Evolutionary conservation across 1,140 invertebrate genomes (phyloP), one percentile per base, ranked within the genome.

Genomic region (Pseudomyrmex pallidus): DNA sequence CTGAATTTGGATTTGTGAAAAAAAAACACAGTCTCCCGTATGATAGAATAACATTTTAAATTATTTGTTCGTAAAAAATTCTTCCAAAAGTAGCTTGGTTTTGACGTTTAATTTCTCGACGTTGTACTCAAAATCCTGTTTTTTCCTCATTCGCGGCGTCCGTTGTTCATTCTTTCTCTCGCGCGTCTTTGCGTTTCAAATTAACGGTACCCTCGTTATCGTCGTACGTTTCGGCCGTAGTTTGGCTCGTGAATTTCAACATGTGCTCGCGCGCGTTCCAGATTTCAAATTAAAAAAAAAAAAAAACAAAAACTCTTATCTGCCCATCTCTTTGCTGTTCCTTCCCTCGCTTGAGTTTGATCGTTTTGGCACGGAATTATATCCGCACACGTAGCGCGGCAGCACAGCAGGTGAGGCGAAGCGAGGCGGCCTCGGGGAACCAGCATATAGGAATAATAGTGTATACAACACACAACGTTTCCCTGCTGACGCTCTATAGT

Each of bases 401-500:
- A 56, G 56, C 72, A 87, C 72, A 87, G 80, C 88, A 91, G 82
- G 89, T 89, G 90, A 91, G 87, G 86, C 89, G 88, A 91, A 91
- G 86, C 90, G 86, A 88, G 89, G 86, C 88, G 88, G 88, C 80
- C 87, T 52, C 85, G 84, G 90, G 86, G 85, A 89, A 90, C 89
- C 88, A 90, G 87, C 85, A 89, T 35, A 35, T 90, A 91, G 87
- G 90, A 91, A 91, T 90, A 92, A 91, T 91, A 91, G 88, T 91
- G 83, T 90, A 92, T 35, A 25, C 25, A 35, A 35, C 35, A 90
- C 35, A 90, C 90, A 90, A 90, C 89, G 90, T 91, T 35, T 87
- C 91, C 90, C 88, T 91, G 91, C 91, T 91, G 76, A 90, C 90
- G 86, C 83, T 90, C 82, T 90, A 91, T 90, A 92, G 87, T 92